Conservation (phyloP, 1,140 invertebrate genomes). For the Lordiphosa clarofinis region DNA sequence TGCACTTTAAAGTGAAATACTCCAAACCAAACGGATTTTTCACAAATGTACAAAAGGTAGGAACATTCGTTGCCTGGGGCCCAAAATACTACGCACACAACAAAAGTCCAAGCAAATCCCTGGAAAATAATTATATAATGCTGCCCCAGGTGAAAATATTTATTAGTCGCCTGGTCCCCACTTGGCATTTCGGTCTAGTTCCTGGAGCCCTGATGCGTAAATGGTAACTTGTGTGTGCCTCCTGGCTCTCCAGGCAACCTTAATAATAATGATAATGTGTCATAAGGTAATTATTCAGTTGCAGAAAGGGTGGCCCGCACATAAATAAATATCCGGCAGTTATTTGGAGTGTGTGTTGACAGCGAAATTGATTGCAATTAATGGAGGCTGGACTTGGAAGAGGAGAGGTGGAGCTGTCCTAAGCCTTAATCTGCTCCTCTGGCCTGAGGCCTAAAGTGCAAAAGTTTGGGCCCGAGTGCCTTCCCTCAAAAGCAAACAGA, state of each 20-base stretch:
- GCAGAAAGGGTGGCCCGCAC: constrained; percentile 48
- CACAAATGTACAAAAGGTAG: not conserved
- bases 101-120: constrained; percentile 25
- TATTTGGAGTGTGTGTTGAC: constrained; percentile 76
- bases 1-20: constrained; percentile 67
- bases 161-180: constrained; percentile 41
- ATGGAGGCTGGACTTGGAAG: constrained; percentile 21
- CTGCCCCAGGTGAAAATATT: constrained; percentile 55
- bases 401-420: not conserved
- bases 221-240: constrained; percentile 44
- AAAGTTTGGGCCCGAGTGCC: constrained; percentile 54
- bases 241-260: constrained; percentile 22
- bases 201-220: constrained; percentile 38
- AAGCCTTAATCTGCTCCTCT: not conserved
- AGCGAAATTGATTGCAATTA: constrained; percentile 78
- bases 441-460: constrained; percentile 42
- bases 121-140: constrained; percentile 74
- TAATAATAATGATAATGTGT: constrained; percentile 78
- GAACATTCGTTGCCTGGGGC: constrained; percentile 24
- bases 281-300: constrained; percentile 78
- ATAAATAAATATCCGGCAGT: constrained; percentile 76
- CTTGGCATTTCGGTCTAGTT: constrained; percentile 50
- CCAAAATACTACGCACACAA: constrained; percentile 41
- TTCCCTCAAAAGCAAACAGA: constrained; percentile 66
- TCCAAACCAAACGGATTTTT: constrained; percentile 30